Evolutionary conservation across 2,113 vertebrate genomes (phyloP).

Genomic region (Cavia porcellus): DNA sequence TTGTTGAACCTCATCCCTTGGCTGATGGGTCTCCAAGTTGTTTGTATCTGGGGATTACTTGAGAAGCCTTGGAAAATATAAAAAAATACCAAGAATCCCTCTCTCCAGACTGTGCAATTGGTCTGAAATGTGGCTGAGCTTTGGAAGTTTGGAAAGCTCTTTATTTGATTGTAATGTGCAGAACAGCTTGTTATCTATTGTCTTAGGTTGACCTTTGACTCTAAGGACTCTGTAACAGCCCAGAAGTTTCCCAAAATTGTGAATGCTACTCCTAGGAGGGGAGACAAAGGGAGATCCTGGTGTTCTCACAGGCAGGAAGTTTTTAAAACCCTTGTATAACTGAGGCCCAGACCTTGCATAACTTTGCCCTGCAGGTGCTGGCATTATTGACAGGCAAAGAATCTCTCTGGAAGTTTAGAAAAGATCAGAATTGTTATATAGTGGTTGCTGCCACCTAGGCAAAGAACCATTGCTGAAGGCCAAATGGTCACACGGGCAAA

Average conservation of each 20-base stretch:
- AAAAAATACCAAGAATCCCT: not conserved
- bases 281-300: not conserved
- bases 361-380: not conserved
- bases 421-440: not conserved
- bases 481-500: not conserved
- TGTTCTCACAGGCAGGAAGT: not conserved
- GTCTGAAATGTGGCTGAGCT: not conserved
- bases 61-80: not conserved
- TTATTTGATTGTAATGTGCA: not conserved
- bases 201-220: not conserved
- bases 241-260: not conserved
- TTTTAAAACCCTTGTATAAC: not conserved
- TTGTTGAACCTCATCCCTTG: not conserved
- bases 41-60: not conserved
- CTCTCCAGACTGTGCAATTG: not conserved
- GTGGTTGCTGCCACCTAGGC: not conserved
- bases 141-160: not conserved
- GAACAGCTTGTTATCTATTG: not conserved
- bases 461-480: not conserved
- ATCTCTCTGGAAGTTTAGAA: not conserved
- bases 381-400: accelerated
- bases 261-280: not conserved
- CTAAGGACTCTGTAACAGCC: not conserved
- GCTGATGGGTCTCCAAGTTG: not conserved
- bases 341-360: not conserved